Base-by-base conservation (phyloP, 2,113 vertebrate species). In the Sialia sialis region DNA sequence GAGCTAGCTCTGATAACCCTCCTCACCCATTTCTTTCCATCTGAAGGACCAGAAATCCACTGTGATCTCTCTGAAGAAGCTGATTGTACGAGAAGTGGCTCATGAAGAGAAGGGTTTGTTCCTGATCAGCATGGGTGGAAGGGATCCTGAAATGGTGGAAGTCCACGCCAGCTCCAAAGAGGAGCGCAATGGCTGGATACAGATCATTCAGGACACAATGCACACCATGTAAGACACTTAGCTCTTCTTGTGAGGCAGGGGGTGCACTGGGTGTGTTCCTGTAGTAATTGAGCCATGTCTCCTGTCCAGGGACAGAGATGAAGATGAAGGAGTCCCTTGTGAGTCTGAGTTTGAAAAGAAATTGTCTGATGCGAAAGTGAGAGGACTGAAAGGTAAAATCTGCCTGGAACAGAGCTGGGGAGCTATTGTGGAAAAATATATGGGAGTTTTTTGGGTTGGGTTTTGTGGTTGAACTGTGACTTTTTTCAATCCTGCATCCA, bases 31-130 rank as follows among this genome's bases (percentile, higher is more conserved):
- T 44, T 48, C 7, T 60, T 92, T 58, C 30, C 20, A 22, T 91
- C 55, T 82, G 39, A 72, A 99, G 99, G 99, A 99, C 96, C 99
- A 99, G 96, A 99, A 98, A 74, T 99, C 99, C 54, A 99, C 99
- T 2, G 99, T 99, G 80, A 98, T 99, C 96, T 99, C 99, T 39
- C 97, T 99, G 64, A 99, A 99, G 98, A 99, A 99, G 96, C 34
- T 99, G 90, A 99, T 99, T 0, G 99, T 99, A n/a, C 97, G 99
- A 55, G 99, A 99, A 96, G 99, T 99, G 11, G 99, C 99, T 5
- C 99, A 99, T n/a, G 99, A 99, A 91, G 99, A 99, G 95, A 99
- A 98, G 41, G 99, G 98, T 26, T 98, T 99, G 41, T 99, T 99
- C 95, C 98, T 99, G 64, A 99, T 99, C 97, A 99, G 98, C 15